Percentiles rank a stretch among this genome's conserved stretches.
Evolutionary conservation across 1,140 invertebrate genomes (phyloP).

Genomic region (Lepidurus packardi): DNA sequence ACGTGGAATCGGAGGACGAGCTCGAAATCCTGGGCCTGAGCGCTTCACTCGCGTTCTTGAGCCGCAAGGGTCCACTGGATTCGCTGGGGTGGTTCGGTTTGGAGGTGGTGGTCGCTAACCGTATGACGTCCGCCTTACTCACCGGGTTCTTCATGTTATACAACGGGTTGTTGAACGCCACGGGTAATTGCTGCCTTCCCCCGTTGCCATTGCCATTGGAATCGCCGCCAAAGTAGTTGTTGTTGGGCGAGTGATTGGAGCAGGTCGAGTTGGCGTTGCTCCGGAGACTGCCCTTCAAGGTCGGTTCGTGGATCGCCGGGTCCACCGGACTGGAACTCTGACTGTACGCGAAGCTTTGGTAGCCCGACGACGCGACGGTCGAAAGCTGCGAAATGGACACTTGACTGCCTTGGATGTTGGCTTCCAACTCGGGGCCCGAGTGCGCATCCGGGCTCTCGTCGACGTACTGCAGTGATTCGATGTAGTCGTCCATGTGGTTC

Average conservation of each 20-base stretch:
- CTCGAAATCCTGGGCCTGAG: constrained; percentile 30
- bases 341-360: constrained; percentile 84
- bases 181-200: constrained; percentile 47
- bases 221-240: constrained; percentile 36
- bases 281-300: constrained; percentile 41
- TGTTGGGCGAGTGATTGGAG: constrained; percentile 44
- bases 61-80: constrained; percentile 40
- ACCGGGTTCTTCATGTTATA: constrained; percentile 49
- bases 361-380: constrained; percentile 78
- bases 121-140: constrained; percentile 38
- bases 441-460: constrained; percentile 55
- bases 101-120: constrained; percentile 37
- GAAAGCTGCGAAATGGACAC: constrained; percentile 72
- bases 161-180: constrained; percentile 81
- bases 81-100: constrained; percentile 36
- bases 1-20: constrained; percentile 39
- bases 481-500: constrained; percentile 60
- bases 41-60: constrained; percentile 20
- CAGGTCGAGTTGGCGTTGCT: constrained; percentile 48
- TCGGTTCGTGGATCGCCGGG: constrained; percentile 47
- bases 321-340: constrained; percentile 85
- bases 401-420: constrained; percentile 59
- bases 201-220: constrained; percentile 35
- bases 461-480: constrained; percentile 60
- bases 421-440: constrained; percentile 44